phyloP scores from a whole-genome alignment of 2,113 vertebrate species.

The Strix aluco region DNA sequence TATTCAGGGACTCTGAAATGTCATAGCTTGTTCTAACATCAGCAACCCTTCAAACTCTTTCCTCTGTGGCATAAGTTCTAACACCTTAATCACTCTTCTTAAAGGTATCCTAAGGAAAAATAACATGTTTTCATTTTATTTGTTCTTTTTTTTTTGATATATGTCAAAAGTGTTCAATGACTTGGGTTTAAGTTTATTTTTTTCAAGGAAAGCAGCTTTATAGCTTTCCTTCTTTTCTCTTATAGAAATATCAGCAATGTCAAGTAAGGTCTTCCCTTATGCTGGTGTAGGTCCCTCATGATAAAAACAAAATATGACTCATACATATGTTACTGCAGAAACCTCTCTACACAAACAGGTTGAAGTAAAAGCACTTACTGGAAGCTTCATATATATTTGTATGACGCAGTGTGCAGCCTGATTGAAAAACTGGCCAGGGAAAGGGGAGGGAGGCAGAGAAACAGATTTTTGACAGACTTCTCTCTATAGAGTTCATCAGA shows the following conservation, averaged over 20 bases:
- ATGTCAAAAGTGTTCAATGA: neutral
- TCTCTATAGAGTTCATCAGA: neutral
- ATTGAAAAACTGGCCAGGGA: neutral
- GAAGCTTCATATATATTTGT: neutral
- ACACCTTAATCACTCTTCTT: neutral
- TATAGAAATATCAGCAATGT: neutral
- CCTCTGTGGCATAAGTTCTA: neutral
- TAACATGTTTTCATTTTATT: neutral
- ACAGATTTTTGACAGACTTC: neutral
- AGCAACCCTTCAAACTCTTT: neutral
- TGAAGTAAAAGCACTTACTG: neutral
- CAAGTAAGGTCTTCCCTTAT: neutral
- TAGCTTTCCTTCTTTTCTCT: neutral
- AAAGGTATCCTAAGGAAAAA: neutral
- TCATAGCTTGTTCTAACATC: neutral
- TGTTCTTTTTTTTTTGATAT: neutral
- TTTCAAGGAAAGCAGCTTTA: neutral
- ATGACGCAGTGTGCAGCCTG: neutral
- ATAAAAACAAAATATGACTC: neutral
- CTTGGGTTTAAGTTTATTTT: neutral
- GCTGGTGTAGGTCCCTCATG: neutral
- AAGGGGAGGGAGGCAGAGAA: neutral
- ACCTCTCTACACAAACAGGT: neutral
- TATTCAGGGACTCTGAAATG: neutral
- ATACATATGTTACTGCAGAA: neutral